Evolutionary conservation across 2,888 invertebrate species (phyloP).

Genomic region (Helobdella robusta): DNA sequence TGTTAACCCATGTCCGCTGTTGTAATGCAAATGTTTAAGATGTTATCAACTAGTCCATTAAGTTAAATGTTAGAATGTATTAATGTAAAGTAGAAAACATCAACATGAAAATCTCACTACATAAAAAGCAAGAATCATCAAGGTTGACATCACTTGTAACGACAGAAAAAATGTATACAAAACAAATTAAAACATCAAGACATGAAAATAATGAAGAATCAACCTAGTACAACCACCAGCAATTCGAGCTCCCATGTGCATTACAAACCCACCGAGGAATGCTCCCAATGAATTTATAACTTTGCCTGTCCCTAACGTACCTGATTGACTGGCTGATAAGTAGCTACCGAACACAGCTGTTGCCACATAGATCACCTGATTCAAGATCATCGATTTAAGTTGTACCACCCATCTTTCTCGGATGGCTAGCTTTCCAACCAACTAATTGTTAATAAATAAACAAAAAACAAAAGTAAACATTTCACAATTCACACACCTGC

Average conservation of each 20-base stretch:
- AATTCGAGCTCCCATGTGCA: slow-evolving; percentile 43
- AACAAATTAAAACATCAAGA: too few species aligned
- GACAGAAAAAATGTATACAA: too few species aligned
- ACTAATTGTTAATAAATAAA: too few species aligned
- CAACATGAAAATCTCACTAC: too few species aligned
- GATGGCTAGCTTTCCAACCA: too few species aligned
- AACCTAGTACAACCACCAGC: slow-evolving; percentile 46
- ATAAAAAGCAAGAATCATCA: too few species aligned
- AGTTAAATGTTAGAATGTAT: too few species aligned
- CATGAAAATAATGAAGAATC: neutral
- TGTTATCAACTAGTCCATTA: too few species aligned
- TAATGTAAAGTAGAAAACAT: too few species aligned
- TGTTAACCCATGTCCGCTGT: slow-evolving; percentile 35
- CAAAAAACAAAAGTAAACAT: too few species aligned
- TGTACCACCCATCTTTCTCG: too few species aligned
- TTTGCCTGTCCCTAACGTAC: slow-evolving; percentile 35
- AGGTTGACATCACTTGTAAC: too few species aligned
- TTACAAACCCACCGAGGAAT: slow-evolving; percentile 41
- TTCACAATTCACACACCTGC: slow-evolving; percentile 36
- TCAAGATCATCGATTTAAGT: slow-evolving; percentile 10
- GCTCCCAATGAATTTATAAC: slow-evolving; percentile 39
- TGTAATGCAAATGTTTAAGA: slow-evolving; percentile 7
- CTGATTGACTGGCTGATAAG: slow-evolving; percentile 39
- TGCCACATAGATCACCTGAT: slow-evolving; percentile 41
- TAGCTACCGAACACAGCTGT: slow-evolving; percentile 39